A percentile compares a stretch with the other conserved stretches of the same genome.
Evolutionary conservation across 2,113 vertebrate genomes (phyloP).

Genomic region (Terrapene triunguis): DNA sequence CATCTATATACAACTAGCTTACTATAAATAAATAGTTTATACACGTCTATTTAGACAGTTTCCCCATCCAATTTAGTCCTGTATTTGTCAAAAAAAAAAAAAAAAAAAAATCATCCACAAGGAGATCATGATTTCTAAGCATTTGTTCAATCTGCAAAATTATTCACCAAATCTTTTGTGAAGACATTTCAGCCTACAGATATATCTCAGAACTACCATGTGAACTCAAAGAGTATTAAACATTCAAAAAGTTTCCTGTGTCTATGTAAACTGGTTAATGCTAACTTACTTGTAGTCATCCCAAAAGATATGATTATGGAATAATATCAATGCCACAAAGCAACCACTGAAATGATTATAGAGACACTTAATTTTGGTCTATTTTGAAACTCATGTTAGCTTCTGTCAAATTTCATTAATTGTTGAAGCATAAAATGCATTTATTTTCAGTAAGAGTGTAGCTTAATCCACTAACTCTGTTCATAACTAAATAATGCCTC

Average conservation of each 20-base stretch:
- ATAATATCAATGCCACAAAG: constrained; percentile 15
- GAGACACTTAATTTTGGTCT: constrained; percentile 18
- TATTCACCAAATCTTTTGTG: neutral
- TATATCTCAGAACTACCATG: neutral
- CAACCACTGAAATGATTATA: neutral
- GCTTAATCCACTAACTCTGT: constrained; percentile 46
- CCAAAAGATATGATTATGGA: constrained; percentile 32
- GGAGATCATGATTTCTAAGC: constrained; percentile 47
- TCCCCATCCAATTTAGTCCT: neutral
- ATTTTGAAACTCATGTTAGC: constrained; percentile 3
- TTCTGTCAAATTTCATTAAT: constrained; percentile 51
- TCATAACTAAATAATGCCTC: constrained; percentile 40
- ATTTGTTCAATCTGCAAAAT: constrained; percentile 17
- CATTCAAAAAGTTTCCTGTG: constrained; percentile 13
- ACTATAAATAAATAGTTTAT: neutral
- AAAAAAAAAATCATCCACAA: constrained; percentile 22
- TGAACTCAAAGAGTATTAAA: constrained; percentile 13
- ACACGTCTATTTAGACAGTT: neutral
- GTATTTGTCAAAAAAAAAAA: neutral
- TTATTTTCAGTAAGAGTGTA: constrained; percentile 44
- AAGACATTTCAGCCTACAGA: neutral
- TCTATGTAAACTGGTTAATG: neutral
- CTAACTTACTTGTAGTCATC: constrained; percentile 11
- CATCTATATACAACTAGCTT: neutral
- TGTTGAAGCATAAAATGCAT: constrained; percentile 64